Evolutionary conservation across 1,140 invertebrate genomes (phyloP).

Genomic region (Cotesia typhae): DNA sequence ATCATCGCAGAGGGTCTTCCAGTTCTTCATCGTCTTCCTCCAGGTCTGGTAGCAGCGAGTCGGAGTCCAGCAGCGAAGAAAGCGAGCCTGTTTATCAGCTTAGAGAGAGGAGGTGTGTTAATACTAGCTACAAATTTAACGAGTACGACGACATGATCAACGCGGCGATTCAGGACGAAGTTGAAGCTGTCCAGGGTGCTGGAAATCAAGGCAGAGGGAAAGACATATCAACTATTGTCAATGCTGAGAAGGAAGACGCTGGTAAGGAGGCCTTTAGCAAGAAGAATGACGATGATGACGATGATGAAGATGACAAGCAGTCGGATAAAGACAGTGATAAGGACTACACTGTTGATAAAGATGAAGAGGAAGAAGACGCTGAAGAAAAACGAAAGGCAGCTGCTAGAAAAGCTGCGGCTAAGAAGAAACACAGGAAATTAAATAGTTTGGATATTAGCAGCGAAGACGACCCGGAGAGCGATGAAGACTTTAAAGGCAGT

Average conservation of each 20-base stretch:
- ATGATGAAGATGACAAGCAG: conserved; percentile 45
- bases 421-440: conserved; percentile 77
- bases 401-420: conserved; percentile 56
- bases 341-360: conserved; percentile 65
- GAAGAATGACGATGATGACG: conserved; percentile 46
- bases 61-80: conserved; percentile 69
- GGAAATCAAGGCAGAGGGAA: conserved; percentile 86
- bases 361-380: conserved; percentile 55
- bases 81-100: conserved; percentile 83
- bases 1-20: neutral
- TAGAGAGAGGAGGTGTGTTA: conserved; percentile 76
- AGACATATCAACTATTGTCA: conserved; percentile 88
- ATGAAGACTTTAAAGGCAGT: conserved; percentile 86
- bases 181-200: conserved; percentile 76
- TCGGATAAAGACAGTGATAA: conserved; percentile 61
- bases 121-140: conserved; percentile 83
- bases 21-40: conserved; percentile 47
- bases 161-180: conserved; percentile 85
- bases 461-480: conserved; percentile 81
- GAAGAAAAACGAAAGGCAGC: conserved; percentile 45
- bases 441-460: conserved; percentile 84
- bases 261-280: conserved; percentile 50
- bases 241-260: conserved; percentile 79
- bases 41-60: conserved; percentile 52
- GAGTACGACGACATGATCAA: conserved; percentile 95